phyloP scores from a whole-genome alignment of 2,888 invertebrate species.

The Furcula furcula region DNA sequence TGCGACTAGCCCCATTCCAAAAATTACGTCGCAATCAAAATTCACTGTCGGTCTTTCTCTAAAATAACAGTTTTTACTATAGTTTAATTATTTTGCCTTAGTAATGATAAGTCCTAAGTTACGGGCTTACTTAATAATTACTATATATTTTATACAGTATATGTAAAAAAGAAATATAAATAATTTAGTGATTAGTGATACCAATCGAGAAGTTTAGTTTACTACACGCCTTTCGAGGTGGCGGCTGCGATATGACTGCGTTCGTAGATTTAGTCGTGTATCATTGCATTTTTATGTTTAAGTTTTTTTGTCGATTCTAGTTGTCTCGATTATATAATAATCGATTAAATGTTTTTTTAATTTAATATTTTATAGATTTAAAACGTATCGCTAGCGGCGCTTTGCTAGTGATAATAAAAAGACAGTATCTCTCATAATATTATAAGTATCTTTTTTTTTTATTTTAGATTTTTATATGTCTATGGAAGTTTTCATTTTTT shows the following conservation, averaged over 20 bases:
- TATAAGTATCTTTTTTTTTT: conserved; percentile 9
- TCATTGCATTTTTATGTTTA: conserved; percentile 28
- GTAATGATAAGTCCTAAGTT: too few relatives aligned
- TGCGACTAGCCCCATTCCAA: too few relatives aligned
- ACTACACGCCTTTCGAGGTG: too few relatives aligned
- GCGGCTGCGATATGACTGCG: too few relatives aligned
- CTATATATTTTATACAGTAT: too few relatives aligned
- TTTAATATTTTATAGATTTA: conserved; percentile 9
- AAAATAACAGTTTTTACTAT: conserved; percentile 11
- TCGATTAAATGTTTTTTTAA: conserved; percentile 9
- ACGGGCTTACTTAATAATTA: too few relatives aligned
- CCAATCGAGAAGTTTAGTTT: too few relatives aligned
- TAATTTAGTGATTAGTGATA: too few relatives aligned
- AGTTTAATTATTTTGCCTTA: too few relatives aligned
- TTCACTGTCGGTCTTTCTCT: conserved; percentile 6
- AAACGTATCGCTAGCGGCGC: conserved; percentile 19
- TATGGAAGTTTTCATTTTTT: too few relatives aligned
- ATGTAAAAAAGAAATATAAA: too few relatives aligned
- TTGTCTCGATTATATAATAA: conserved; percentile 11
- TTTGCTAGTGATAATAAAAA: conserved; percentile 21
- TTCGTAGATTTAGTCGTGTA: conserved; percentile 20
- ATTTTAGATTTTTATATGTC: conserved; percentile 10
- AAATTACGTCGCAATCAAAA: neutral
- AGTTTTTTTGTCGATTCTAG: conserved; percentile 11
- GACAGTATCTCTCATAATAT: conserved; percentile 20